Evolutionary conservation across 2,797 vertebrate genomes (phyloP), one percentile per base, ranked within the genome.

Genomic region (Diplodus puntazzo): DNA sequence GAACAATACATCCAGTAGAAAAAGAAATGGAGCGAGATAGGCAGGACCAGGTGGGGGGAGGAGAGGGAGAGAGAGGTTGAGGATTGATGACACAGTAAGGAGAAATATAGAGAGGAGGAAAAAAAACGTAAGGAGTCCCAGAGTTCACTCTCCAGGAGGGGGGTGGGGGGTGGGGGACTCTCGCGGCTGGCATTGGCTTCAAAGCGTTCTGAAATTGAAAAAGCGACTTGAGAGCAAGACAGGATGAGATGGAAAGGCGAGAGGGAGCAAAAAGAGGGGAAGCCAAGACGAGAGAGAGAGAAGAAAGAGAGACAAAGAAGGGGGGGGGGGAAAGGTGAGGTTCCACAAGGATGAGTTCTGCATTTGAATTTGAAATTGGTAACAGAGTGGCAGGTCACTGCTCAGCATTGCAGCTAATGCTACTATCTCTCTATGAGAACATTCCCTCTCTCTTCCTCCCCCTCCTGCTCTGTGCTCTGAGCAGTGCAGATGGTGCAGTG

Each of bases 281-380:
- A 83, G 73, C 49, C 23, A 30, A 34, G 62, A 74, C 61, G 48
- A 66, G 50, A 82, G 84, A 65, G 55, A 73, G 21, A 58, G 55
- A 70, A 66, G 72, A 83, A 77, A 81, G 64, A 46, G 75, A 90
- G 78, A 87, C 69, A 82, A 68, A 86, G 72, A 50, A 61, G 71
- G 75, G 50, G 50, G 71, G 79, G 55, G 68, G 11, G 77, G 79
- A 81, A 75, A 68, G 81, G 83, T 81, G 80, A 90, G 72, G 81
- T 79, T 92, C 87, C 85, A 86, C 63, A 69, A 87, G 90, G 90
- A 91, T 73, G 89, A 90, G 85, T 90, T 86, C 82, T 75, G 87
- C 79, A 92, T 94, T 92, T 93, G 85, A 93, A 95, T 94, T 80
- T 91, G 92, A 93, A 94, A 93, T 92, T 80, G 87, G 89, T 91